Conservation (phyloP, 2,888 invertebrate species). For the Rotaria magnacalcarata region DNA sequence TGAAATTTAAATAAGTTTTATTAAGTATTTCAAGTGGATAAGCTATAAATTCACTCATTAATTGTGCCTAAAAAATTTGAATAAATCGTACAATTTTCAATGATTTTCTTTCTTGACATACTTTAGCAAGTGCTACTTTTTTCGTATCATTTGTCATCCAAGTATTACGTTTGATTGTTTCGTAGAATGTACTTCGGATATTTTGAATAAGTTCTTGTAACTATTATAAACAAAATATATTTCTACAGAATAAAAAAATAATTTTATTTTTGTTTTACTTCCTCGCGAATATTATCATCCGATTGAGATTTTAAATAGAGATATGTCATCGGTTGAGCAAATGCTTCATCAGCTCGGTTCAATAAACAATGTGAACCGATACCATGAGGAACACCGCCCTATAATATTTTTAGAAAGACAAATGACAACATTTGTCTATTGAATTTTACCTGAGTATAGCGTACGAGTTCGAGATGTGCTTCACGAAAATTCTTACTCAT, state of each 20-base stretch:
- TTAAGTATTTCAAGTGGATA: slow-evolving; percentile 8
- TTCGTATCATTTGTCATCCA: slow-evolving; percentile 34
- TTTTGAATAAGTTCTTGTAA: slow-evolving; percentile 12
- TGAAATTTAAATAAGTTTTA: slow-evolving; percentile 5
- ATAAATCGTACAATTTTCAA: background rate
- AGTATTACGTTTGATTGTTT: background rate
- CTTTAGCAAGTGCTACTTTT: slow-evolving; percentile 26
- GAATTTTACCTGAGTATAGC: background rate
- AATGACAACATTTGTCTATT: no score
- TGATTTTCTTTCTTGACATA: background rate
- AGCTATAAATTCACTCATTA: slow-evolving; percentile 17
- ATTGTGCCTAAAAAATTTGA: background rate
- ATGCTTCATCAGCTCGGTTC: slow-evolving; percentile 19
- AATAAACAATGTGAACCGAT: slow-evolving; percentile 28
- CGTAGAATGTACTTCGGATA: slow-evolving; percentile 12
- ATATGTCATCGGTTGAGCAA: slow-evolving; percentile 3
- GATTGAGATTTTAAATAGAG: slow-evolving; percentile 23
- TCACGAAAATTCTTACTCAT: slow-evolving; percentile 13
- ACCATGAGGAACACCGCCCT: slow-evolving; percentile 9
- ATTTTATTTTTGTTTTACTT: background rate
- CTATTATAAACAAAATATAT: background rate
- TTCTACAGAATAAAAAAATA: background rate
- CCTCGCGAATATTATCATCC: slow-evolving; percentile 19
- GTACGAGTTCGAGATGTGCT: slow-evolving; percentile 5
- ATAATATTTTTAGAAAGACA: no score